Conservation (phyloP, 2,888 invertebrate species). For the Agapetus fuscipes region DNA sequence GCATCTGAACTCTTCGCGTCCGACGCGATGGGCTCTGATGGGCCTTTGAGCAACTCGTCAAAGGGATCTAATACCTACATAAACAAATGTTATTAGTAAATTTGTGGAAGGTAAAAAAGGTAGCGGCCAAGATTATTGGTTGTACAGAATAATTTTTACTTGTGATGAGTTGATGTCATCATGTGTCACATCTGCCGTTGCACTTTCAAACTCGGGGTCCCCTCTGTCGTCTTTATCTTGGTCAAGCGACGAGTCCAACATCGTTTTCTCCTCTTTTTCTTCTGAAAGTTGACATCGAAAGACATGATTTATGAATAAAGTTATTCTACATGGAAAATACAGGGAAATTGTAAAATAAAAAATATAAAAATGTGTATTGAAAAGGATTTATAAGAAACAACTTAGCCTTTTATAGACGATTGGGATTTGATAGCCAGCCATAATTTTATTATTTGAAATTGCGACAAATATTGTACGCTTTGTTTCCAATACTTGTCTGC, state of each 20-base stretch:
- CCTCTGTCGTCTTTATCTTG: constrained; percentile 29
- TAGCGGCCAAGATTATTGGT: background rate
- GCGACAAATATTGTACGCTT: no score
- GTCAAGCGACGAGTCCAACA: background rate
- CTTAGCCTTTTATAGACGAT: no score
- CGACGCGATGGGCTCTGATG: background rate
- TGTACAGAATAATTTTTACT: background rate
- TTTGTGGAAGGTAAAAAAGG: constrained; percentile 1
- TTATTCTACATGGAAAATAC: no score
- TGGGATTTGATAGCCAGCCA: no score
- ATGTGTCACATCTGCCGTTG: constrained; percentile 34
- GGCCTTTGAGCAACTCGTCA: constrained; percentile 34
- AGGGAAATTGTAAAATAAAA: no score
- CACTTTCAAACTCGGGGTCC: constrained; percentile 43
- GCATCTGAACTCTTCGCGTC: background rate
- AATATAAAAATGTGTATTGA: no score
- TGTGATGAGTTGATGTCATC: constrained; percentile 15
- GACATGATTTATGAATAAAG: no score
- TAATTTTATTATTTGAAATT: no score
- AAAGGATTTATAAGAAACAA: no score
- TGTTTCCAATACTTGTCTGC: no score
- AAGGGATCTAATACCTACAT: constrained; percentile 40
- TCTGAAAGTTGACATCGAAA: no score
- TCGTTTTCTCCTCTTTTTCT: no score
- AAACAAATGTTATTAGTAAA: constrained; percentile 1